These are phyloP conservation scores for Acomys russatus DNA, from an alignment of 2,797 vertebrate genomes.

Conservation along the genomic window DNA sequence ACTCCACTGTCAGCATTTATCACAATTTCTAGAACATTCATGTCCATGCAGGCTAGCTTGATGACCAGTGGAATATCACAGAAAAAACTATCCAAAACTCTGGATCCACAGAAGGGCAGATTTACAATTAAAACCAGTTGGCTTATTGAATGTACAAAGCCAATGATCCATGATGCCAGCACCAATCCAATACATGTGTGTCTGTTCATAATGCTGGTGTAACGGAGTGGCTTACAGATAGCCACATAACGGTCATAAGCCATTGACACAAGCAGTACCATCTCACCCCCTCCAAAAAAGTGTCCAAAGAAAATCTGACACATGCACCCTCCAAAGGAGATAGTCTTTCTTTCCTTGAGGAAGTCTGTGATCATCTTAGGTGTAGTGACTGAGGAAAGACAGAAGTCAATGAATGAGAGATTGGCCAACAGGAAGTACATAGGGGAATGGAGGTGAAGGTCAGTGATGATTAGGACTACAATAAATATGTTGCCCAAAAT, in stretches of 20 bases:
- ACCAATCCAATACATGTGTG: conserved; percentile 55
- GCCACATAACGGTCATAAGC: conserved; percentile 71
- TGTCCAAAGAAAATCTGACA: conserved; percentile 76
- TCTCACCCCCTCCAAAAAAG: conserved; percentile 71
- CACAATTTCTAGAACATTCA: conserved; percentile 60
- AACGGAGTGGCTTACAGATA: conserved; percentile 77
- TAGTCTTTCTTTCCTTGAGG: conserved; percentile 64
- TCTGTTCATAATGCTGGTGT: conserved; percentile 67
- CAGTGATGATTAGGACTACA: conserved; percentile 62
- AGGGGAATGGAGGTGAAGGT: conserved; percentile 71
- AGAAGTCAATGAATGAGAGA: conserved; percentile 79
- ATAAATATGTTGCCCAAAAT: conserved; percentile 76
- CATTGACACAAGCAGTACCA: conserved; percentile 76
- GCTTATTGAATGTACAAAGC: conserved; percentile 68
- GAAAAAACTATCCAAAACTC: conserved; percentile 77
- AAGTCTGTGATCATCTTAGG: conserved; percentile 74
- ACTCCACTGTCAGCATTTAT: conserved; percentile 78
- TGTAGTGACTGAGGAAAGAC: conserved; percentile 76
- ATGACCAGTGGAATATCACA: conserved; percentile 79
- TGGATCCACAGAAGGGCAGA: conserved; percentile 72
- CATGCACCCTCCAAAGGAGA: conserved; percentile 75
- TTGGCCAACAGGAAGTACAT: conserved; percentile 80
- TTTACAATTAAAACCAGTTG: conserved; percentile 60
- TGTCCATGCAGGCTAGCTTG: conserved; percentile 75
- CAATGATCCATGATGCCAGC: conserved; percentile 57